Base-by-base conservation (phyloP, 2,888 invertebrate species). In the Cylloceria caligata region DNA sequence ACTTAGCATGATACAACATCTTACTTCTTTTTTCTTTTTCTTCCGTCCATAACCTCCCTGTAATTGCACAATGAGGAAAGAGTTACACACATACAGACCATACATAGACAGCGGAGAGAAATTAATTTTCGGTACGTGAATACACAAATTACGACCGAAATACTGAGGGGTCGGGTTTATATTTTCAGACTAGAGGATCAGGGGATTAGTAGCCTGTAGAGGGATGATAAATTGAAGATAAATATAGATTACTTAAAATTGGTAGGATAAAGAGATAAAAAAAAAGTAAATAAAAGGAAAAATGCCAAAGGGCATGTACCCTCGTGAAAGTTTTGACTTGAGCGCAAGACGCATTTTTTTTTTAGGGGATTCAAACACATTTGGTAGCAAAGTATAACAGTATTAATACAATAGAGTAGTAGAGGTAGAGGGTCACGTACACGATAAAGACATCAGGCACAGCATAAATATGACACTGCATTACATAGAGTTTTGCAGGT, bases 1-100 rank as follows among this genome's bases (percentile, higher is more conserved):
- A 91, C 90, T 91, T 92, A 91, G 91, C 92, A 91, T 91, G 91
- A 91, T 92, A 89, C 90, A 92, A 92, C 91, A 94, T 96, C 97
- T 97, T 97, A 97, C 97, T 97, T 97, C 97, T 97, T 97, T 97
- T 97, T 97, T 97, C 96, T 97, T 97, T 97, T 97, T 97, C 97
- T 97, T 97, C 96, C 97, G 97, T 96, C 97, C 97, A 97, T 96
- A 97, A 96, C 96, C 96, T 95, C 95, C 96, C 96, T 96, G 96
- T 94, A 96, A 96, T 95, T 91, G 92, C 91, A 93, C 92, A 93
- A 93, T 89, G 91, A 89, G 92, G 92, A 92, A 93, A 92, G 91
- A 87, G 92, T 93, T 93, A 93, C 93, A 93, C 91, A 92, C 88
- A 92, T 90, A 92, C 88, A 90, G 87, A 91, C 88, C 85, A 89